A percentile compares a stretch with the other conserved stretches of the same genome.
Evolutionary conservation across 2,113 vertebrate genomes (phyloP).

Genomic region (Microcebus tavaratra): DNA sequence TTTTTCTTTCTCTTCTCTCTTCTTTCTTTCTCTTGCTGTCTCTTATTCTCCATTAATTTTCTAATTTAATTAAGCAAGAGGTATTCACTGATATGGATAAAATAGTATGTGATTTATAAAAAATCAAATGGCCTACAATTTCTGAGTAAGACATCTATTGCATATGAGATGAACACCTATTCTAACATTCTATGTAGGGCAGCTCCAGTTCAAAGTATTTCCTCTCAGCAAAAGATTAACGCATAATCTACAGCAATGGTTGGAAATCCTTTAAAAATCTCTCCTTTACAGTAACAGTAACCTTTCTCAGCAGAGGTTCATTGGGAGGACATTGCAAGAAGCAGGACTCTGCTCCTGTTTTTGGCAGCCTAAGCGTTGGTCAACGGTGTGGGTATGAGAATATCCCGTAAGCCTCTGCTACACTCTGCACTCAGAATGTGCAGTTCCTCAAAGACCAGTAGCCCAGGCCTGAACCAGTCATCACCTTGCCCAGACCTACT

Average conservation of each 20-base stretch:
- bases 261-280: not conserved
- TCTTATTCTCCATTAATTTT: not conserved
- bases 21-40: too few species aligned
- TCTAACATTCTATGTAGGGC: not conserved
- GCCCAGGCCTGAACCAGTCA: accelerated
- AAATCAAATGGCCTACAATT: not conserved
- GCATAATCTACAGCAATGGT: not conserved
- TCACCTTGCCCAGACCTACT: not conserved
- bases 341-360: not conserved
- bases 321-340: not conserved
- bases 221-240: not conserved
- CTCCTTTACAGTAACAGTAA: not conserved
- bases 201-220: not conserved
- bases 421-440: accelerated
- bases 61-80: not conserved
- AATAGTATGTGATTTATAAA: not conserved
- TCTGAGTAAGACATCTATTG: not conserved
- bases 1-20: not conserved
- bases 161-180: not conserved
- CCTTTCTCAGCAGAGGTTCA: not conserved
- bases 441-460: not conserved
- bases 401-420: not conserved
- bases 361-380: not conserved
- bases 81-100: not conserved
- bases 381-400: accelerated